A percentile compares a stretch with the other conserved stretches of the same genome.
Evolutionary conservation across 2,113 vertebrate genomes (phyloP).

Genomic region (Phaethornis superciliosus): DNA sequence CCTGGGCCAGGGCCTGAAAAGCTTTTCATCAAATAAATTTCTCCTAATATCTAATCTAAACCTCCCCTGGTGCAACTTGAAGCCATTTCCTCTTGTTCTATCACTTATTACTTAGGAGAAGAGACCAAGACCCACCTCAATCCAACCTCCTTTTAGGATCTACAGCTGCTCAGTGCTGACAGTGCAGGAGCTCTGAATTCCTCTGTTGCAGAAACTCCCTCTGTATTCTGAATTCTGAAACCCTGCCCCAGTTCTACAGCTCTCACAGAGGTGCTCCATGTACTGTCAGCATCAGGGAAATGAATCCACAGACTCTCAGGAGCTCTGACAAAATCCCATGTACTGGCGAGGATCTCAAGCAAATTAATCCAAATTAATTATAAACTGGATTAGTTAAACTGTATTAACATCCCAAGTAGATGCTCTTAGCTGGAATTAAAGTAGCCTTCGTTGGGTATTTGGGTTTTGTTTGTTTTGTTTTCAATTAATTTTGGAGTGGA

Average conservation of each 20-base stretch:
- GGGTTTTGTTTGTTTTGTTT: not conserved
- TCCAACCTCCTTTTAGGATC: too few relatives aligned
- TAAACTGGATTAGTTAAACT: not conserved
- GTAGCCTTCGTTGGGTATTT: not conserved
- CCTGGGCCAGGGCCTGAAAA: too few relatives aligned
- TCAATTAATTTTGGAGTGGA: not conserved
- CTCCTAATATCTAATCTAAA: too few relatives aligned
- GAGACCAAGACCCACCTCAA: too few relatives aligned
- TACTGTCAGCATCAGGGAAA: not conserved
- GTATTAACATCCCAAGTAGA: not conserved
- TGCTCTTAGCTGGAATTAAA: constrained; percentile 12
- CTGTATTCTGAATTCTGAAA: not conserved
- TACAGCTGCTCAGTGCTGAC: not conserved
- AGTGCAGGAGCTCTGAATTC: not conserved
- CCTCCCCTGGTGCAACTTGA: too few relatives aligned
- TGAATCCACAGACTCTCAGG: not conserved
- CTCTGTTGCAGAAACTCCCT: not conserved
- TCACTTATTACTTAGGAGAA: too few relatives aligned
- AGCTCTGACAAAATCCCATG: not conserved
- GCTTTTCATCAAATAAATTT: too few relatives aligned
- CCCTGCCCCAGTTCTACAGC: not conserved
- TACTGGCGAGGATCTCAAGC: not conserved
- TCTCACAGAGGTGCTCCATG: accelerated
- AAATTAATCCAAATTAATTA: constrained; percentile 26
- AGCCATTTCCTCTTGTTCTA: too few relatives aligned